phyloP scores from a whole-genome alignment of 1,140 invertebrate species.

The Oncopodura yosiiana region DNA sequence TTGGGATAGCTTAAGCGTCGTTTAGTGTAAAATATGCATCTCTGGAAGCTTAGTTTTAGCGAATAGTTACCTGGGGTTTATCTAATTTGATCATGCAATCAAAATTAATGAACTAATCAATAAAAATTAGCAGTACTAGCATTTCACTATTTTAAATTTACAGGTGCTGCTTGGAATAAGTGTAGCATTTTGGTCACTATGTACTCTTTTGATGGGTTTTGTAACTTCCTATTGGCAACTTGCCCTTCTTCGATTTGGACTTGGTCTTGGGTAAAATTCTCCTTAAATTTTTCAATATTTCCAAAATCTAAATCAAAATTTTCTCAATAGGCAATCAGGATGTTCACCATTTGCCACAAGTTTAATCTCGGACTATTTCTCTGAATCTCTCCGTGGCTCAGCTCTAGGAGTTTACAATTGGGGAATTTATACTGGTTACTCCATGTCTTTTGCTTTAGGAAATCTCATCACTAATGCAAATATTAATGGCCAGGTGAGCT shows the following conservation, averaged over 20 bases:
- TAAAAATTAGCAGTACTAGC: too few relatives aligned
- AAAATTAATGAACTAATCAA: too few relatives aligned
- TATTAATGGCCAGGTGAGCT: slow-evolving; percentile 38
- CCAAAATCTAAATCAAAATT: too few relatives aligned
- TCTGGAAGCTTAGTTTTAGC: too few relatives aligned
- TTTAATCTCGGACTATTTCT: slow-evolving; percentile 42
- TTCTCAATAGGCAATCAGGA: slow-evolving; percentile 42
- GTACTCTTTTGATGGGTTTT: slow-evolving; percentile 41
- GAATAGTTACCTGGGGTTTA: too few relatives aligned
- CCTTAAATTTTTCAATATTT: neutral
- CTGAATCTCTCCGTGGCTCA: slow-evolving; percentile 37
- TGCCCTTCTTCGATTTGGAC: slow-evolving; percentile 40
- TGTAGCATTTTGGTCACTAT: slow-evolving; percentile 41
- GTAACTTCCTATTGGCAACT: slow-evolving; percentile 44
- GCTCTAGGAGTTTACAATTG: slow-evolving; percentile 44
- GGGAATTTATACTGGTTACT: slow-evolving; percentile 44
- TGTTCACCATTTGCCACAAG: slow-evolving; percentile 44
- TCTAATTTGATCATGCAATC: too few relatives aligned
- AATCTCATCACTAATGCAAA: slow-evolving; percentile 42
- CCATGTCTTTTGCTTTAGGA: slow-evolving; percentile 42
- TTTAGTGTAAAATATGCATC: too few relatives aligned
- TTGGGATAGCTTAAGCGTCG: too few relatives aligned
- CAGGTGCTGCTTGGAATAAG: slow-evolving; percentile 40
- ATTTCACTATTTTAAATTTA: too few relatives aligned
- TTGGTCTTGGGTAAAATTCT: slow-evolving; percentile 43